phyloP scores from a whole-genome alignment of 2,113 vertebrate species.

The Paedocypris sp. region DNA sequence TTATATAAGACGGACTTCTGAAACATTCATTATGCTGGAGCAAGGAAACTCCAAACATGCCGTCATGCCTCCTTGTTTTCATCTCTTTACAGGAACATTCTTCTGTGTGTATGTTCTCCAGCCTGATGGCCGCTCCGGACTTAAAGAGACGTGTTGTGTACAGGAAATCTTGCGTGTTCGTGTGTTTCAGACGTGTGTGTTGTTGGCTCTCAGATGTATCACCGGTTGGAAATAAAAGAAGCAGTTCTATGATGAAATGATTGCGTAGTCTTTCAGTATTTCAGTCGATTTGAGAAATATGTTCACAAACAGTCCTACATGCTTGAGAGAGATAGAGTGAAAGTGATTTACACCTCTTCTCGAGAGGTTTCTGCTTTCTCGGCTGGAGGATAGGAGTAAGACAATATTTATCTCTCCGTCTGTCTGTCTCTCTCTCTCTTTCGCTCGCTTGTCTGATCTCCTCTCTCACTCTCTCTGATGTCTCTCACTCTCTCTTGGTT shows the following conservation, averaged over 20 bases:
- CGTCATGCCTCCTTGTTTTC: slow-evolving; percentile 1
- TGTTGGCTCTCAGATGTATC: background rate
- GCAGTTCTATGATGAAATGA: background rate
- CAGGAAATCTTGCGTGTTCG: slow-evolving; percentile 19
- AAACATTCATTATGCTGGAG: slow-evolving; percentile 20
- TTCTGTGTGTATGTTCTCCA: background rate
- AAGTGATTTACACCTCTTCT: too few species aligned
- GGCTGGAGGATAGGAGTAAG: slow-evolving; percentile 19
- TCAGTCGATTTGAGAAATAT: too few species aligned
- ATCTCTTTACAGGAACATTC: slow-evolving; percentile 2
- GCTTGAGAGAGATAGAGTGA: too few species aligned
- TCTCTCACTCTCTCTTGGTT: background rate
- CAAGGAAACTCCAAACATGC: background rate
- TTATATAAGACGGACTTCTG: slow-evolving; percentile 3
- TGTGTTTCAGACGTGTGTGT: slow-evolving; percentile 29
- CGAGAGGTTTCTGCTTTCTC: too few species aligned
- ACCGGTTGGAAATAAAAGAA: slow-evolving; percentile 23
- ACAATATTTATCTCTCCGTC: too few species aligned
- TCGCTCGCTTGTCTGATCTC: too few species aligned
- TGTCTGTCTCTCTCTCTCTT: too few species aligned
- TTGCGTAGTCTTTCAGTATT: too few species aligned
- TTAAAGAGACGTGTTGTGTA: slow-evolving; percentile 7
- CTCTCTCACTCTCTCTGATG: background rate
- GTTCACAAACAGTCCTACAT: too few species aligned
- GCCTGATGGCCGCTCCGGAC: slow-evolving; percentile 20